These are phyloP conservation scores for Digitonthophagus gazella DNA, from an alignment of 2,888 invertebrate species.

Conservation along the genomic window DNA sequence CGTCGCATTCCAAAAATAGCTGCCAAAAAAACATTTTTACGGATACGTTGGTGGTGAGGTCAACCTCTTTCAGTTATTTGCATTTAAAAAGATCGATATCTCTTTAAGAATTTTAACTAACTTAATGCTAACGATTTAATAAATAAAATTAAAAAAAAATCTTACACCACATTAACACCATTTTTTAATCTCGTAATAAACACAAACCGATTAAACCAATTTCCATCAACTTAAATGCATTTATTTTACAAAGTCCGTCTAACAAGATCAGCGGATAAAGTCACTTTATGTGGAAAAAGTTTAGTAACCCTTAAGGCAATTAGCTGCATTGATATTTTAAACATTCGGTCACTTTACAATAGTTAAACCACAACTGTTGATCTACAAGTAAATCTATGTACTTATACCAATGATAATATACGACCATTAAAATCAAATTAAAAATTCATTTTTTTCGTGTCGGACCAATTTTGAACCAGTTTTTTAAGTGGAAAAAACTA, in stretches of 20 bases:
- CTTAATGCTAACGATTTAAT: too few relatives aligned
- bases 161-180: not conserved
- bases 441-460: not conserved
- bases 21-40: not conserved
- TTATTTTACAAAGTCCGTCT: constrained; percentile 7
- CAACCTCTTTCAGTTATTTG: not conserved
- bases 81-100: not conserved
- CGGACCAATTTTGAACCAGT: not conserved
- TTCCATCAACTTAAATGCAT: too few relatives aligned
- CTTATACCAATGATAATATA: not conserved
- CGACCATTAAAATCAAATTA: not conserved
- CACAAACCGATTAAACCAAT: not conserved
- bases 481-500: not conserved
- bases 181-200: not conserved
- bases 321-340: not conserved
- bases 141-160: not conserved
- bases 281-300: constrained; percentile 5
- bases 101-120: not conserved
- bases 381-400: not conserved
- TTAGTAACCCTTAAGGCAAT: not conserved
- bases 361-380: not conserved
- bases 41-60: not conserved
- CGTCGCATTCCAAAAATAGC: not conserved
- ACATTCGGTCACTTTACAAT: not conserved
- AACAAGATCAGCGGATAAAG: constrained; percentile 5